Evolutionary conservation across 2,797 vertebrate species (phyloP).

Genomic region (Lagorchestes hirsutus): DNA sequence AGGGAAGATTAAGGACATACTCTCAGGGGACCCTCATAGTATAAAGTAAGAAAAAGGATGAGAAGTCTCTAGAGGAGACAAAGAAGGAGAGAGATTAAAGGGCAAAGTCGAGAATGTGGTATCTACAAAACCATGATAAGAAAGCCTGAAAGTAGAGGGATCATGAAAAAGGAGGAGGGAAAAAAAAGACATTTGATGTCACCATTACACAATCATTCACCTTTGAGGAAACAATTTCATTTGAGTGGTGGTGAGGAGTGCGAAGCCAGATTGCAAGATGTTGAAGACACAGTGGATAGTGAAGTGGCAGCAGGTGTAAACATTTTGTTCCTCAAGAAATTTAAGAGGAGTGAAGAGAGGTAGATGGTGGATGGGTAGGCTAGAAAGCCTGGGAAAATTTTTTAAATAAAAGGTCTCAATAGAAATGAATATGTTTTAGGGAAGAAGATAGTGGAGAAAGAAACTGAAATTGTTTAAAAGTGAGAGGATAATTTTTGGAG

Average conservation of each 20-base stretch:
- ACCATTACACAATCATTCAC: not conserved
- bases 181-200: not conserved
- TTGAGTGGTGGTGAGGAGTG: not conserved
- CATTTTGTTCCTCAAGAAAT: not conserved
- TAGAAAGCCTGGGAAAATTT: not conserved
- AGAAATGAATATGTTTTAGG: not conserved
- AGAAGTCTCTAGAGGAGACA: not conserved
- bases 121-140: not conserved
- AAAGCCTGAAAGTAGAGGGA: not conserved
- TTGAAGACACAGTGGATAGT: not conserved
- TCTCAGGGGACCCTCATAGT: not conserved
- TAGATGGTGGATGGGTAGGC: not conserved
- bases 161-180: not conserved
- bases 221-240: not conserved
- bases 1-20: not conserved
- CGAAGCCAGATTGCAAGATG: not conserved
- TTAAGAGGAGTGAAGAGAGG: not conserved
- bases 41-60: not conserved
- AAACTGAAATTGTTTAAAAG: not conserved
- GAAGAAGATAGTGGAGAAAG: not conserved
- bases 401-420: not conserved
- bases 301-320: not conserved
- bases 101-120: not conserved
- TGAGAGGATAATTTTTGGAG: not conserved
- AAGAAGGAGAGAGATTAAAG: not conserved